Conservation (phyloP, 2,797 vertebrate species). For the Helicolenus hilgendorfi region DNA sequence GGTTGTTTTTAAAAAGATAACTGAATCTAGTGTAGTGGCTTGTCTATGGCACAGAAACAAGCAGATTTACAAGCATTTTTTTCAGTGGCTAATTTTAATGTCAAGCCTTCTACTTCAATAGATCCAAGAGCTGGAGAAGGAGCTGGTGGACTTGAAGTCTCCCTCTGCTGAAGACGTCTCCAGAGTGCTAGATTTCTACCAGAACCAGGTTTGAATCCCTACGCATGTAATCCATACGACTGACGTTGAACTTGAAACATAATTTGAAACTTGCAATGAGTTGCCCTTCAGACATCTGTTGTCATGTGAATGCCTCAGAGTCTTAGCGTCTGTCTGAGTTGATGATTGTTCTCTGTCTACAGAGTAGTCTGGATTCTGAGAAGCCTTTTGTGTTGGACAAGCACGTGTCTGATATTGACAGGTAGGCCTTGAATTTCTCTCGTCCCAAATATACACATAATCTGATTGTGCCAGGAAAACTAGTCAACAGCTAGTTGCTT, state of each 20-base stretch:
- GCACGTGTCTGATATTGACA: constrained; percentile 79
- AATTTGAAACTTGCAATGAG: background rate
- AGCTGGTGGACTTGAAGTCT: constrained; percentile 92
- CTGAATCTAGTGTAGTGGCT: background rate
- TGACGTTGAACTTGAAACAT: background rate
- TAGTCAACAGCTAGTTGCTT: background rate
- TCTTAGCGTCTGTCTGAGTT: background rate
- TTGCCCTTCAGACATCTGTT: background rate
- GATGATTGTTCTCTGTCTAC: constrained; percentile 6
- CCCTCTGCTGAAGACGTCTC: constrained; percentile 91
- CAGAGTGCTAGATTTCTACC: constrained; percentile 91
- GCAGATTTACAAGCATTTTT: background rate
- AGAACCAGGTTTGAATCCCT: constrained; percentile 89
- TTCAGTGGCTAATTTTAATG: background rate
- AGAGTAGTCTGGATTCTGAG: constrained; percentile 80
- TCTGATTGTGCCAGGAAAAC: background rate
- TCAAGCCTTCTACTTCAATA: constrained; percentile 50
- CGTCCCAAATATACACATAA: background rate
- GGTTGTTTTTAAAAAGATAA: background rate
- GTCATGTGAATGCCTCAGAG: background rate
- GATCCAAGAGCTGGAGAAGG: constrained; percentile 94
- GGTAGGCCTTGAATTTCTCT: constrained; percentile 41
- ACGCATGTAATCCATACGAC: background rate
- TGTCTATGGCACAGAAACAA: background rate
- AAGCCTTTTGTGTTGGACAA: constrained; percentile 78